Base-by-base conservation (phyloP, 2,113 vertebrate species). In the Tachysurus vachellii region DNA sequence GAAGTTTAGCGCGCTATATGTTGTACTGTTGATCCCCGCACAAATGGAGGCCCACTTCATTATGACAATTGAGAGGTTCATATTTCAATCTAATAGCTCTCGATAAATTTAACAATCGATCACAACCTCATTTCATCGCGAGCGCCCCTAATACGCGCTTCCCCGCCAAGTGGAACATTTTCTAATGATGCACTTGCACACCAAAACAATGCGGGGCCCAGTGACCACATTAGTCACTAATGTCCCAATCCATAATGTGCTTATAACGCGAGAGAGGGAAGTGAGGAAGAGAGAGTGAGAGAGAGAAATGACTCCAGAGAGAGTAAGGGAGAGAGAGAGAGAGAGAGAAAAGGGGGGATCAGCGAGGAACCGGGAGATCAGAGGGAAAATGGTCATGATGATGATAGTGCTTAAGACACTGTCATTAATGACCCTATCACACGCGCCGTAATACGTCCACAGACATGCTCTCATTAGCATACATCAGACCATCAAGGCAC, bases 71-170 rank as follows among this genome's bases (percentile, higher is more conserved):
- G 94, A 96, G 94, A 95, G 93, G 94, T 95, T 96, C 95, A 94
- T 95, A 95, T 95, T 96, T 95, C 95, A 96, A 93, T 91, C 93
- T 95, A 96, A 96, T 96, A 96, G 95, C 95, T 93, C 94, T 93
- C 93, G 93, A 95, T 96, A 96, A 96, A 94, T 96, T 96, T 95
- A 94, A 95, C 95, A 94, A 97, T 97, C 95, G 95, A 97, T 97
- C 96, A 97, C 94, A 93, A 94, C 94, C 96, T 96, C 95, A 94
- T 97, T 97, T 96, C 95, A 95, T 95, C 94, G 93, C 0, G 2
- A 93, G 93, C 91, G 92, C 94, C 92, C 94, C 95, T 96, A 92
- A 96, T 94, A 92, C 93, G 94, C 92, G 95, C 94, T 96, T 95
- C 95, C 94, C 92, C 91, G 93, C 95, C 94, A 90, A 95, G 96